These are phyloP conservation scores for Drosophila rhopaloa DNA, from an alignment of 1,140 invertebrate species.

Conservation along the genomic window DNA sequence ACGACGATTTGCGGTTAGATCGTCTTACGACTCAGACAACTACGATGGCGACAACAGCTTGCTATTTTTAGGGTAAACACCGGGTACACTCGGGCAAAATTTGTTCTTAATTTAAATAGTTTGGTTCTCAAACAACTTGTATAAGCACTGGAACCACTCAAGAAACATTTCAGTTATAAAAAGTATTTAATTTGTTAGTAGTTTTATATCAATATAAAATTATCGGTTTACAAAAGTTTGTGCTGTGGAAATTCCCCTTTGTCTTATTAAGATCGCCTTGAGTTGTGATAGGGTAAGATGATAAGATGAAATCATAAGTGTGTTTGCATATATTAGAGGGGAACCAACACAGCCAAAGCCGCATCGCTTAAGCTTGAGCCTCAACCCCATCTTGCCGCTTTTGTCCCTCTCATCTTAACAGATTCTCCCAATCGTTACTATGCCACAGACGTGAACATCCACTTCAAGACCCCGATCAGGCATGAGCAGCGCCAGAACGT, in stretches of 20 bases:
- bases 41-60: constrained; percentile 29
- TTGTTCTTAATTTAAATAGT: neutral
- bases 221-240: no score
- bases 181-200: no score
- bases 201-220: no score
- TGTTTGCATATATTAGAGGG: neutral
- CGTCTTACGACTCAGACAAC: constrained; percentile 58
- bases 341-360: constrained; percentile 9
- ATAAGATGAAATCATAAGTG: neutral
- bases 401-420: constrained; percentile 36
- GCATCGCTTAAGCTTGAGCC: constrained; percentile 19
- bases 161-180: no score
- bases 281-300: neutral
- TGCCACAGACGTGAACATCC: constrained; percentile 96
- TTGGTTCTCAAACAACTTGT: neutral
- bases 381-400: constrained; percentile 24
- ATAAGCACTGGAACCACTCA: no score
- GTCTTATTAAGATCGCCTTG: neutral
- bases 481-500: constrained; percentile 92
- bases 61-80: constrained; percentile 50
- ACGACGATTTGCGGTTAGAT: constrained; percentile 67
- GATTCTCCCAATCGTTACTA: constrained; percentile 94
- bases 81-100: constrained; percentile 13
- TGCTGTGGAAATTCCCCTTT: no score
- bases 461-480: constrained; percentile 94